phyloP scores from a whole-genome alignment of 1,140 invertebrate genomes.

The Wiebesia pumilae region DNA sequence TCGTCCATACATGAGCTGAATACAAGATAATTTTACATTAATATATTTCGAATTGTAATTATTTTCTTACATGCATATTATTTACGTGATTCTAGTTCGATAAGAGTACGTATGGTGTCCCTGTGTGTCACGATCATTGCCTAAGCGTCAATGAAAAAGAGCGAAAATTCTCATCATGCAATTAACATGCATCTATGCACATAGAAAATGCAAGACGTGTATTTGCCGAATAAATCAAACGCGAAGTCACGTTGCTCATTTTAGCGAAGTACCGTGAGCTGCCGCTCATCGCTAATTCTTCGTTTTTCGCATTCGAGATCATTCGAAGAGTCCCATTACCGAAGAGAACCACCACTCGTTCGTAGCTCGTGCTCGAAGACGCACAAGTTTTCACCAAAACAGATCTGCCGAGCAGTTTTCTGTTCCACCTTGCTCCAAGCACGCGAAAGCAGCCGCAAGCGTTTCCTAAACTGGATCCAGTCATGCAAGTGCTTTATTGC shows the following conservation, averaged over 20 bases:
- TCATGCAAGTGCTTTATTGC: no score
- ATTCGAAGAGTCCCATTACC: not conserved
- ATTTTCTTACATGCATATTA: not conserved
- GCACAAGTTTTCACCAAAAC: no score
- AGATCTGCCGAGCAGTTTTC: no score
- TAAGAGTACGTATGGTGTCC: not conserved
- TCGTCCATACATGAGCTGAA: not conserved
- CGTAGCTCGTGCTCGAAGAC: no score
- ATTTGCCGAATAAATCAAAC: no score
- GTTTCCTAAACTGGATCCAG: no score
- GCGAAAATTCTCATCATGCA: not conserved
- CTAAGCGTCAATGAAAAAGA: not conserved
- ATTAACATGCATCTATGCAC: not conserved
- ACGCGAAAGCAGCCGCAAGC: no score
- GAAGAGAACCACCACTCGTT: no score
- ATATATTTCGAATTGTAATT: conserved; percentile 3
- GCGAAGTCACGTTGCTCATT: no score
- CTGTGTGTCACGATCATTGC: not conserved
- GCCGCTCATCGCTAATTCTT: not conserved
- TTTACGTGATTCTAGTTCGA: no score
- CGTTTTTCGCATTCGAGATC: not conserved
- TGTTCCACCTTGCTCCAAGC: no score
- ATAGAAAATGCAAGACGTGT: not conserved
- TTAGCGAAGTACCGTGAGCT: no score
- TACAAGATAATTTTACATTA: not conserved